Percentiles rank a stretch among this genome's conserved stretches.
Evolutionary conservation across 2,113 vertebrate genomes (phyloP).

Genomic region (Strigops habroptila): DNA sequence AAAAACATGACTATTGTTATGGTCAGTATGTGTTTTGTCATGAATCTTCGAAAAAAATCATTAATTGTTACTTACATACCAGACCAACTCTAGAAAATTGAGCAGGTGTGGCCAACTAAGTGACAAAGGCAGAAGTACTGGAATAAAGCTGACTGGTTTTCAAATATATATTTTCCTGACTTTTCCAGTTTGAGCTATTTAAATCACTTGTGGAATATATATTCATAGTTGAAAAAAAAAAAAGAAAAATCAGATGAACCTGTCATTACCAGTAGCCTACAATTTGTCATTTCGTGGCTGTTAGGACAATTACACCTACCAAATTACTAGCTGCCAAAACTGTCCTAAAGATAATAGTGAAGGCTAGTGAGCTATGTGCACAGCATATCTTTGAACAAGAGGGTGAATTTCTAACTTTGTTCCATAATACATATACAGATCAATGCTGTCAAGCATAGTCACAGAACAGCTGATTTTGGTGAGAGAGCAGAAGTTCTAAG

Average conservation of each 20-base stretch:
- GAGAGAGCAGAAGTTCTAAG: background rate
- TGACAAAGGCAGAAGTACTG: background rate
- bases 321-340: background rate
- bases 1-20: background rate
- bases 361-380: background rate
- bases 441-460: background rate
- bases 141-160: background rate
- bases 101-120: background rate
- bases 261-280: background rate
- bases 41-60: background rate
- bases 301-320: background rate
- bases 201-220: background rate
- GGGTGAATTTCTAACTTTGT: background rate
- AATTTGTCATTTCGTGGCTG: slow-evolving; percentile 2
- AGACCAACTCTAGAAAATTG: background rate
- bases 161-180: background rate
- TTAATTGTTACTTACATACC: background rate
- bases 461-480: background rate
- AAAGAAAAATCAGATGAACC: background rate
- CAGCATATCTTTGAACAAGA: background rate
- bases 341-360: background rate
- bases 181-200: background rate
- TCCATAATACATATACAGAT: background rate
- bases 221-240: background rate
- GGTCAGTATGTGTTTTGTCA: background rate